Evolutionary conservation across 2,888 invertebrate genomes (phyloP).

Genomic region (Hemithea aestivaria): DNA sequence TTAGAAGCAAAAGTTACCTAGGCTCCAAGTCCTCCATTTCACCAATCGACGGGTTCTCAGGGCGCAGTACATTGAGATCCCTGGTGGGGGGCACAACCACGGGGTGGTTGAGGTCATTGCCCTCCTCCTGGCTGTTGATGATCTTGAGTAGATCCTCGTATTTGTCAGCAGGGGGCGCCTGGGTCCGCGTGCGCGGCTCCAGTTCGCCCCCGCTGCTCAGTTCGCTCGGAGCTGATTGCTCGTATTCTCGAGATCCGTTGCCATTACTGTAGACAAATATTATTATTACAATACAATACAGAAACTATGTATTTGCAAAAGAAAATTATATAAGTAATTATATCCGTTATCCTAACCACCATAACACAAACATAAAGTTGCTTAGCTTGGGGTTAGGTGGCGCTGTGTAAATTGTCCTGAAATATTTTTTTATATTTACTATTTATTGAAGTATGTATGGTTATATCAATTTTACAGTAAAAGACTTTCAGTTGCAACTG

Average conservation of each 20-base stretch:
- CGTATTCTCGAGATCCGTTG: constrained; percentile 69
- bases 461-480: too few relatives aligned
- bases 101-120: constrained; percentile 73
- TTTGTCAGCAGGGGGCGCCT: constrained; percentile 75
- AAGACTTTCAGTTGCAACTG: too few relatives aligned
- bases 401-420: too few relatives aligned
- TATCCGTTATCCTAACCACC: too few relatives aligned
- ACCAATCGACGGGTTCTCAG: constrained; percentile 84
- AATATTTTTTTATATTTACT: too few relatives aligned
- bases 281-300: too few relatives aligned
- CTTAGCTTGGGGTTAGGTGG: too few relatives aligned
- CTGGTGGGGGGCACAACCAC: constrained; percentile 72
- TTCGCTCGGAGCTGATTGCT: constrained; percentile 66
- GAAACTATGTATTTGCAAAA: too few relatives aligned
- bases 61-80: constrained; percentile 73
- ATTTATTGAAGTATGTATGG: too few relatives aligned
- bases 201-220: constrained; percentile 54
- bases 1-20: constrained; percentile 58
- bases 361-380: too few relatives aligned
- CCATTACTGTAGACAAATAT: constrained; percentile 47
- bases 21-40: constrained; percentile 81
- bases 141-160: constrained; percentile 81
- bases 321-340: too few relatives aligned
- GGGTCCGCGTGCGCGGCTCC: constrained; percentile 37
- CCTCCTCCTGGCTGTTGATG: constrained; percentile 70